Percentiles rank a stretch among this genome's conserved stretches.
Conservation (phyloP, 2,113 vertebrate genomes). For the Trogon surrucura region DNA sequence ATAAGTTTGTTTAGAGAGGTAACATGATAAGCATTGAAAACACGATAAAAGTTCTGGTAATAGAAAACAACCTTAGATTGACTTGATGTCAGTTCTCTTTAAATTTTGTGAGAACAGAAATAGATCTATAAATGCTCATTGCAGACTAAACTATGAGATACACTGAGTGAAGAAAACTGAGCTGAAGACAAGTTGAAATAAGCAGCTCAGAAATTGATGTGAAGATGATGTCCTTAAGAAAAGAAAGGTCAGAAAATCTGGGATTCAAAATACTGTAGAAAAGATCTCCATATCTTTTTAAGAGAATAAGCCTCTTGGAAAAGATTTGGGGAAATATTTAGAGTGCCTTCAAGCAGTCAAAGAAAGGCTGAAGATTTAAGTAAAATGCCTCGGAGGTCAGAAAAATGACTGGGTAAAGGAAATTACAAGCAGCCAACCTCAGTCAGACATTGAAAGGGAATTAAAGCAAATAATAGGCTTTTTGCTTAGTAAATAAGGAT, state of each 20-base stretch:
- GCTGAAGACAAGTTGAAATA: not conserved
- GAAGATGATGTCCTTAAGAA: not conserved
- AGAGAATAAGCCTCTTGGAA: not conserved
- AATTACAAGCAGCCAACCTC: not conserved
- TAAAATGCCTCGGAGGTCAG: not conserved
- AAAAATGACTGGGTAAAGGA: not conserved
- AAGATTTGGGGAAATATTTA: not conserved
- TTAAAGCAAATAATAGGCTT: not conserved
- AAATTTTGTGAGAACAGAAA: not conserved
- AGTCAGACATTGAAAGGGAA: not conserved
- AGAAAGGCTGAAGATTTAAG: not conserved
- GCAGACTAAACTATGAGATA: not conserved
- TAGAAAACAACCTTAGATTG: not conserved
- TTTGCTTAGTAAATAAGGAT: not conserved
- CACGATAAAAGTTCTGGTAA: not conserved
- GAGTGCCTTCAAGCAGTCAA: not conserved
- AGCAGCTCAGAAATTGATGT: not conserved
- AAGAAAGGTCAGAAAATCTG: not conserved
- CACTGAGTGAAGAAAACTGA: not conserved
- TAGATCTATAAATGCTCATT: not conserved
- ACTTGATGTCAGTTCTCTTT: not conserved
- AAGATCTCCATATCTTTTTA: not conserved
- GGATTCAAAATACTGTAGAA: not conserved
- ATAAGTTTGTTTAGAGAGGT: not conserved
- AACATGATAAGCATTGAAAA: not conserved